A percentile compares a stretch with the other conserved stretches of the same genome.
These are phyloP conservation scores for Bubalus kerabau DNA, from an alignment of 2,113 vertebrate genomes.

Conservation along the genomic window DNA sequence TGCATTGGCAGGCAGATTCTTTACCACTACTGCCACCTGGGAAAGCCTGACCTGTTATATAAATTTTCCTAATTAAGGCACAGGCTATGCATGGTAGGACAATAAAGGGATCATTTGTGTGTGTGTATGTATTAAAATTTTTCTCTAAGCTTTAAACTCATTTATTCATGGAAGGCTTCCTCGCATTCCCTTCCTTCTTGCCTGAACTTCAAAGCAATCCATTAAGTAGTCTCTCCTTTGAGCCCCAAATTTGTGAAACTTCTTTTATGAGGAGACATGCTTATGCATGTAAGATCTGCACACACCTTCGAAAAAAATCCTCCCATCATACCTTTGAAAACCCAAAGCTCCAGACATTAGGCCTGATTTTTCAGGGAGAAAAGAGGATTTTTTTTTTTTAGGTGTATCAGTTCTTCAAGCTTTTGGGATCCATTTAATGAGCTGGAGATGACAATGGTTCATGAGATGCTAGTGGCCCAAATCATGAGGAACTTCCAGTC, in stretches of 20 bases:
- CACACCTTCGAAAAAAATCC: not conserved
- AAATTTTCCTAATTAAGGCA: not conserved
- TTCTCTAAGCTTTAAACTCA: not conserved
- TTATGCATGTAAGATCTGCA: not conserved
- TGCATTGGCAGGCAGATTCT: not conserved
- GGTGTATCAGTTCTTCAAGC: not conserved
- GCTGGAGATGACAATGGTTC: not conserved
- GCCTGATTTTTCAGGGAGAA: not conserved
- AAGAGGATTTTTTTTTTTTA: not conserved
- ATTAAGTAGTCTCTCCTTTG: not conserved
- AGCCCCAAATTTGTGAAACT: not conserved
- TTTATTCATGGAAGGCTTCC: not conserved
- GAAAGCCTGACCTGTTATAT: not conserved
- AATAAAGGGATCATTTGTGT: not conserved
- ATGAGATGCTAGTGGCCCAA: slow-evolving; percentile 10
- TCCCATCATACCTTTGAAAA: not conserved
- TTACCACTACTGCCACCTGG: not conserved
- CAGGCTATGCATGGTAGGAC: not conserved
- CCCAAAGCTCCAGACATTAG: not conserved
- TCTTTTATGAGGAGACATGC: not conserved
- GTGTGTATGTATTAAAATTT: not conserved
- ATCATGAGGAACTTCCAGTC: not conserved
- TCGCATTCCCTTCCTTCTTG: not conserved
- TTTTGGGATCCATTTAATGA: slow-evolving; percentile 7
- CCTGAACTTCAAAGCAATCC: not conserved